Evolutionary conservation across 2,797 vertebrate species (phyloP).

Genomic region (Mus spretus): DNA sequence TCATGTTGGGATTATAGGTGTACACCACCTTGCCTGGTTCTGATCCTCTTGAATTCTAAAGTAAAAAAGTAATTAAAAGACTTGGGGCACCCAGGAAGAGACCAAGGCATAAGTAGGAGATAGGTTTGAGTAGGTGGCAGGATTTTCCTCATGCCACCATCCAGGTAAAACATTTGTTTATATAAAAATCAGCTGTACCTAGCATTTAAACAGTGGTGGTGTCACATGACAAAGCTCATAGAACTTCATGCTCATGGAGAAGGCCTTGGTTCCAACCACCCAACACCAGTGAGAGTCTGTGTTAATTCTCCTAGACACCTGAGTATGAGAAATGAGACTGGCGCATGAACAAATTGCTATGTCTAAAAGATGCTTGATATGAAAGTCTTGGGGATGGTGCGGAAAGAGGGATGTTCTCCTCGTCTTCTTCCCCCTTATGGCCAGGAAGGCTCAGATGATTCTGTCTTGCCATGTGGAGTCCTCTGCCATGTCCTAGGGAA

Average conservation of each 20-base stretch:
- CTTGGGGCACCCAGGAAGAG: neutral
- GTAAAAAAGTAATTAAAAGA: neutral
- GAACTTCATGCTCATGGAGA: neutral
- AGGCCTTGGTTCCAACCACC: neutral
- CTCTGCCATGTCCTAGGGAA: neutral
- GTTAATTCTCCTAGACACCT: neutral
- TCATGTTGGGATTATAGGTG: neutral
- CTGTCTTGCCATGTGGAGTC: neutral
- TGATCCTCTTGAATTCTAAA: neutral
- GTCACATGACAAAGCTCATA: neutral
- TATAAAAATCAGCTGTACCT: neutral
- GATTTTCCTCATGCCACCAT: neutral
- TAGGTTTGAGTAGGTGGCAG: neutral
- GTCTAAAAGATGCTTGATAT: neutral
- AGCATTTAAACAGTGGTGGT: neutral
- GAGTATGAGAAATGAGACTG: neutral
- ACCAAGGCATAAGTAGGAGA: neutral
- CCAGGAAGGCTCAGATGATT: neutral
- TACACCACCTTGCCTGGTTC: neutral
- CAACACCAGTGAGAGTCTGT: neutral
- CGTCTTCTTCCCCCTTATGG: neutral
- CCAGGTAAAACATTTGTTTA: constrained; percentile 9
- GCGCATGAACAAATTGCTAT: neutral
- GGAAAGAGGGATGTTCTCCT: neutral
- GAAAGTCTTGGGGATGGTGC: neutral